A percentile compares a stretch with the other conserved stretches of the same genome.
phyloP scores from a whole-genome alignment of 2,797 vertebrate species.

The Chelon auratus region DNA sequence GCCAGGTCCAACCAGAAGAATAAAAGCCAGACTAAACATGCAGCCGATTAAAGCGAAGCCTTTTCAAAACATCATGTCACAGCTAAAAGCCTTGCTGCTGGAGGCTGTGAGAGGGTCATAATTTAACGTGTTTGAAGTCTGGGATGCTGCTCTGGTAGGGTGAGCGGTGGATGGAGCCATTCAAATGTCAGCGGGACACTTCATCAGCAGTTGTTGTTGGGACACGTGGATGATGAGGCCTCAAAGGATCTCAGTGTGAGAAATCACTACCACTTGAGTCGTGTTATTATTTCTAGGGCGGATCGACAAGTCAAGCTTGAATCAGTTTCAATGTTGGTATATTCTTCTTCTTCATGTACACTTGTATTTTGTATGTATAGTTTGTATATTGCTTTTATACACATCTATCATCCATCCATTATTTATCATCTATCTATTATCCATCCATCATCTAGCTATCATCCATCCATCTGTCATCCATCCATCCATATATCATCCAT shows the following conservation, averaged over 20 bases:
- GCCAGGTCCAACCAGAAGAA: not conserved
- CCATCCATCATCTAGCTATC: too few relatives aligned
- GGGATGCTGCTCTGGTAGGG: slow-evolving; percentile 29
- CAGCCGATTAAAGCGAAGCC: not conserved
- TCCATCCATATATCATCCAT: too few relatives aligned
- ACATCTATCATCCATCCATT: too few relatives aligned
- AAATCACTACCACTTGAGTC: slow-evolving; percentile 30
- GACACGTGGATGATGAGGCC: slow-evolving; percentile 46
- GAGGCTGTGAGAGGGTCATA: slow-evolving; percentile 32
- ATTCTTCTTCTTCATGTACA: too few relatives aligned
- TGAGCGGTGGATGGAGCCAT: slow-evolving; percentile 21
- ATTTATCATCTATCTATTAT: too few relatives aligned
- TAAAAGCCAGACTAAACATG: slow-evolving; percentile 10
- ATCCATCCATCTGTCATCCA: too few relatives aligned
- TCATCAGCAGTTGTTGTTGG: slow-evolving; percentile 45
- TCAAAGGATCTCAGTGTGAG: slow-evolving; percentile 41
- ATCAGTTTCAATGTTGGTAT: too few relatives aligned
- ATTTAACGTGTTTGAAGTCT: slow-evolving; percentile 57
- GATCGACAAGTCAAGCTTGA: slow-evolving; percentile 11
- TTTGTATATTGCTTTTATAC: too few relatives aligned
- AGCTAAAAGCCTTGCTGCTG: slow-evolving; percentile 17
- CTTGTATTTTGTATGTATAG: too few relatives aligned
- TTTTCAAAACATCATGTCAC: slow-evolving; percentile 26
- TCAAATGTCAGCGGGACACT: slow-evolving; percentile 65
- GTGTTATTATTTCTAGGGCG: not conserved